These are phyloP conservation scores for Mylabris phalerata DNA, from an alignment of 1,140 invertebrate genomes.

Conservation along the genomic window DNA sequence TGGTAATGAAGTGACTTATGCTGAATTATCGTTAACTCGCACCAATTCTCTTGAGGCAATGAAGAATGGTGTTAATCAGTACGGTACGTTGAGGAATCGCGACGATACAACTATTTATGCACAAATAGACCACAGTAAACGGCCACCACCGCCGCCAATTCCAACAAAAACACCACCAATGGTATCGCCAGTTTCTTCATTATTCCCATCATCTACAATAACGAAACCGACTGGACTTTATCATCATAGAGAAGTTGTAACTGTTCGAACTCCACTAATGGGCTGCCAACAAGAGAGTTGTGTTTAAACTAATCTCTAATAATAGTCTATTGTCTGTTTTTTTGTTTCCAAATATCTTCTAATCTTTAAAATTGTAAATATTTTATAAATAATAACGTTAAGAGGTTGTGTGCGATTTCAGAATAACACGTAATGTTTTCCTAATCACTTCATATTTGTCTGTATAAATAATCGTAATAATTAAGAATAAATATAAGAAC, in stretches of 20 bases:
- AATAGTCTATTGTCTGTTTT: background rate
- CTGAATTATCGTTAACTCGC: slow-evolving; percentile 56
- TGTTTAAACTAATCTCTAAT: slow-evolving; percentile 52
- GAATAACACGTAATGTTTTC: slow-evolving; percentile 3
- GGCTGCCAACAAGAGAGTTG: slow-evolving; percentile 77
- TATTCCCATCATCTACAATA: slow-evolving; percentile 31
- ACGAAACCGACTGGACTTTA: slow-evolving; percentile 22
- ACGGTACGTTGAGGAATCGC: slow-evolving; percentile 32
- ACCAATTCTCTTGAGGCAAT: slow-evolving; percentile 49
- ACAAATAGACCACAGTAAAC: slow-evolving; percentile 58
- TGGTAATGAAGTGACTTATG: slow-evolving; percentile 62
- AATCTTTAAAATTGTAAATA: too few relatives aligned
- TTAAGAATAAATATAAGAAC: background rate
- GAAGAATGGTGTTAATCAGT: slow-evolving; percentile 39
- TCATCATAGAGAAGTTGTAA: slow-evolving; percentile 64
- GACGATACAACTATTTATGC: slow-evolving; percentile 60
- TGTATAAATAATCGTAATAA: slow-evolving; percentile 11
- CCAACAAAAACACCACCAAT: slow-evolving; percentile 37
- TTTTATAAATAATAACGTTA: too few relatives aligned
- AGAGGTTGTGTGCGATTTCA: too few relatives aligned
- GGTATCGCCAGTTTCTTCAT: slow-evolving; percentile 35
- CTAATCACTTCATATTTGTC: slow-evolving; percentile 12
- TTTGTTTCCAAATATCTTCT: too few relatives aligned
- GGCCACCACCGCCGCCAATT: slow-evolving; percentile 29
- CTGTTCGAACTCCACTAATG: slow-evolving; percentile 72